A percentile compares a stretch with the other conserved stretches of the same genome.
Conservation (phyloP, 2,888 invertebrate genomes). For the Dusona sp. region DNA sequence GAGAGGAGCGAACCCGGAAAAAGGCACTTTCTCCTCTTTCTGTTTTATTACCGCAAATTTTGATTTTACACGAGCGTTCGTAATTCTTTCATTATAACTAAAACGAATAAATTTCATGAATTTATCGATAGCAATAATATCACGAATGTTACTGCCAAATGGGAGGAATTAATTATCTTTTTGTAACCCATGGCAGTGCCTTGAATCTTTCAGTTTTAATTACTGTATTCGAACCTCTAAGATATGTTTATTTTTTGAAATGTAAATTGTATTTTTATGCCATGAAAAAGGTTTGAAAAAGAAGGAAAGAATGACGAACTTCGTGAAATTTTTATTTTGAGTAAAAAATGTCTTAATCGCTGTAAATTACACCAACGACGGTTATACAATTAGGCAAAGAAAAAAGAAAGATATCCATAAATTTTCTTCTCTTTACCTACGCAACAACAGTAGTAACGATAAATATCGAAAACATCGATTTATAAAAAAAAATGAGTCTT, state of each 20-base stretch:
- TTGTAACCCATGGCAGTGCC: neutral
- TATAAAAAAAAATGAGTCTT: constrained; percentile 65
- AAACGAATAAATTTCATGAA: too few species aligned
- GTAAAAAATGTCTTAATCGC: constrained; percentile 38
- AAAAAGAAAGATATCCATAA: constrained; percentile 36
- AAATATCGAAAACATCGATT: constrained; percentile 64
- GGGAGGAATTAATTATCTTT: neutral
- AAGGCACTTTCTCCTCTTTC: constrained; percentile 59
- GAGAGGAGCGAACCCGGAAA: constrained; percentile 49
- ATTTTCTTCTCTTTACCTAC: constrained; percentile 52
- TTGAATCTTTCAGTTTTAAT: neutral
- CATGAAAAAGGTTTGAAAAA: neutral
- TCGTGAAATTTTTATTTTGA: neutral
- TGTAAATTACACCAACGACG: constrained; percentile 35
- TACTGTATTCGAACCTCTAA: neutral
- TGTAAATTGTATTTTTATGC: neutral
- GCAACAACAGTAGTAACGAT: constrained; percentile 65
- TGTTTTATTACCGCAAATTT: constrained; percentile 1
- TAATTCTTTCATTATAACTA: neutral
- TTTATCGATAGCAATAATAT: too few species aligned
- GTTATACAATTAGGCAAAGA: constrained; percentile 47
- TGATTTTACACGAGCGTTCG: neutral
- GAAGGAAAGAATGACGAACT: neutral
- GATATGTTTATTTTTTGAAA: neutral
- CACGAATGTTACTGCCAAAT: neutral